These are phyloP conservation scores for Drosophila pectinifera DNA, from an alignment of 1,140 invertebrate species.

Conservation along the genomic window DNA sequence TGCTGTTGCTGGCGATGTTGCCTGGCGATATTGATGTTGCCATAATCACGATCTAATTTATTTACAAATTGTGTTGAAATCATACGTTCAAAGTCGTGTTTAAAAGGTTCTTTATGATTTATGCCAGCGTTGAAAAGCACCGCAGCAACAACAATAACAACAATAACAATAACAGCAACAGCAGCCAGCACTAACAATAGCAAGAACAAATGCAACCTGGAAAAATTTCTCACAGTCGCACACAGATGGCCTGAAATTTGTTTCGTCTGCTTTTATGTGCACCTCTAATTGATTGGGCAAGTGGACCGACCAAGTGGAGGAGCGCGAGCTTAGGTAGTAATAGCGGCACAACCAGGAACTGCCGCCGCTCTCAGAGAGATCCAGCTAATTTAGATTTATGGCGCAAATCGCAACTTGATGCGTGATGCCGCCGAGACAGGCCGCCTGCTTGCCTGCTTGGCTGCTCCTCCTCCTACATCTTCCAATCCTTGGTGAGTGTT, in stretches of 20 bases:
- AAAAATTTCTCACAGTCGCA: slow-evolving; percentile 73
- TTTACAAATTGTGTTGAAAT: slow-evolving; percentile 83
- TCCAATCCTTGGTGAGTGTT: slow-evolving; percentile 53
- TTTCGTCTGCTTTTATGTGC: slow-evolving; percentile 45
- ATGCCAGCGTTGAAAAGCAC: slow-evolving; percentile 72
- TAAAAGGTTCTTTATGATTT: slow-evolving; percentile 79
- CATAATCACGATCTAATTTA: slow-evolving; percentile 83
- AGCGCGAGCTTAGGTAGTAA: slow-evolving; percentile 7
- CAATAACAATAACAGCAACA: slow-evolving; percentile 9
- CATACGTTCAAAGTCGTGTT: slow-evolving; percentile 81
- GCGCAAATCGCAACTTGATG: slow-evolving; percentile 68
- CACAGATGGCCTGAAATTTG: slow-evolving; percentile 39
- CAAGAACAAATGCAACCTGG: slow-evolving; percentile 42
- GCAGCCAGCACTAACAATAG: slow-evolving; percentile 38
- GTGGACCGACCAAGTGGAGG: slow-evolving; percentile 40
- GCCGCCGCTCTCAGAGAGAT: slow-evolving; percentile 36
- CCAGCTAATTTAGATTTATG: slow-evolving; percentile 82
- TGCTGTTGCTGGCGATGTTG: slow-evolving; percentile 45
- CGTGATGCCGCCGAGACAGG: slow-evolving; percentile 63
- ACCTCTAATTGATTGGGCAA: slow-evolving; percentile 66
- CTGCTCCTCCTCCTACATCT: slow-evolving; percentile 15
- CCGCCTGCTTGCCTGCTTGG: slow-evolving; percentile 12
- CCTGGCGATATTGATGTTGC: slow-evolving; percentile 78
- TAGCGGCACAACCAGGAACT: slow-evolving; percentile 51
- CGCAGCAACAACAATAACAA: slow-evolving; percentile 29